phyloP scores from a whole-genome alignment of 2,888 invertebrate genomes.

The Melanostoma scalare region DNA sequence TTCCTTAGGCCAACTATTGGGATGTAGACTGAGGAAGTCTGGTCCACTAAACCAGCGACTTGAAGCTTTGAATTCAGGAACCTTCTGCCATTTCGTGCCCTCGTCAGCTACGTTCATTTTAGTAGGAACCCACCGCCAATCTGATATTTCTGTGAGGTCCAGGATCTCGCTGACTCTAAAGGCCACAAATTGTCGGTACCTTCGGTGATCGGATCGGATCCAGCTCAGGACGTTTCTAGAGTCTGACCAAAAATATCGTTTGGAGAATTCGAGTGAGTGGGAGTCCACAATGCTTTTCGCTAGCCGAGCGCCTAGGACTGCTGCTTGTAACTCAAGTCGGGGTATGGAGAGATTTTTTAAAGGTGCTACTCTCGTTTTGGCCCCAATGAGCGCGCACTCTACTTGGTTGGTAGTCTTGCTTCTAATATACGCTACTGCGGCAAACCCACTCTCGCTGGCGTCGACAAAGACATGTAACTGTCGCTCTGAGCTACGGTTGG shows the following conservation, averaged over 20 bases:
- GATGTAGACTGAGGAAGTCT: too few relatives aligned
- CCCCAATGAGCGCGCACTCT: not conserved
- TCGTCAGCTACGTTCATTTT: too few relatives aligned
- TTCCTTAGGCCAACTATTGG: too few relatives aligned
- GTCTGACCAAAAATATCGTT: slow-evolving; percentile 72
- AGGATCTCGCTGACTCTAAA: too few relatives aligned
- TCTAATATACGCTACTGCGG: not conserved
- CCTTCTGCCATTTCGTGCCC: too few relatives aligned
- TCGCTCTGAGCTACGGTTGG: not conserved
- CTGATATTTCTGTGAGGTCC: too few relatives aligned
- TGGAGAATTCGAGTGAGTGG: not conserved
- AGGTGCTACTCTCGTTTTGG: slow-evolving; percentile 1
- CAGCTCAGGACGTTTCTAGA: slow-evolving; percentile 73
- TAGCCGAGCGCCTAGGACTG: not conserved
- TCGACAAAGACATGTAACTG: slow-evolving; percentile 1
- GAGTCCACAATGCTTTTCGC: not conserved
- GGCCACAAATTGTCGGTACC: too few relatives aligned
- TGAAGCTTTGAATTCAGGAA: too few relatives aligned
- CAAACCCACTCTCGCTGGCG: slow-evolving; percentile 12
- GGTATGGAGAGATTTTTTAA: not conserved
- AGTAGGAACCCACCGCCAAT: too few relatives aligned
- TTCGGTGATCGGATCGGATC: slow-evolving; percentile 41
- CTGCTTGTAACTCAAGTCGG: not conserved
- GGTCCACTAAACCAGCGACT: too few relatives aligned
- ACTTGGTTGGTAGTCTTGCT: not conserved